phyloP scores from a whole-genome alignment of 2,888 invertebrate species.

The Nasonia oneida region DNA sequence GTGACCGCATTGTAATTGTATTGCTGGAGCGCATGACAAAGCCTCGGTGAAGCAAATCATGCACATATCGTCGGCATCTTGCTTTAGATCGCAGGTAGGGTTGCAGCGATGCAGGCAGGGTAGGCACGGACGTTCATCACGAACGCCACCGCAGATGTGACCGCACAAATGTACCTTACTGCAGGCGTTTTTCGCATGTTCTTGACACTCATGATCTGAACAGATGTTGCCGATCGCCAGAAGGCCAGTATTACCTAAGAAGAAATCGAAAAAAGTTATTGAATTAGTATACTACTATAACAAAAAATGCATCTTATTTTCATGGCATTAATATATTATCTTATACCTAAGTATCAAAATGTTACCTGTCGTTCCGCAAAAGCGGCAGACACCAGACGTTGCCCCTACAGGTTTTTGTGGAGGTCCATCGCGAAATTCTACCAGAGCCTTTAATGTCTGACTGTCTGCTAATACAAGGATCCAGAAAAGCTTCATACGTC shows the following conservation, averaged over 20 bases:
- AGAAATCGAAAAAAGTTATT: neutral
- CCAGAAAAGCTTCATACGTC: conserved; percentile 97
- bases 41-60: conserved; percentile 99
- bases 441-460: conserved; percentile 92
- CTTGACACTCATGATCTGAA: conserved; percentile 94
- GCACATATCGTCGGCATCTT: conserved; percentile 99
- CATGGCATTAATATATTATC: too few relatives aligned
- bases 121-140: conserved; percentile 90
- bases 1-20: conserved; percentile 95
- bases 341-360: neutral
- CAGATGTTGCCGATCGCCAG: conserved; percentile 96
- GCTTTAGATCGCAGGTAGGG: conserved; percentile 83
- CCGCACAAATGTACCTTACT: conserved; percentile 91
- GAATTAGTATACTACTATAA: neutral
- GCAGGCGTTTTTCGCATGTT: conserved; percentile 91
- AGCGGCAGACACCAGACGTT: conserved; percentile 89
- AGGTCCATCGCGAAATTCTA: conserved; percentile 92
- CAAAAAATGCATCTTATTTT: neutral
- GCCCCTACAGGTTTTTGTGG: conserved; percentile 79
- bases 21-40: conserved; percentile 95
- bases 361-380: conserved; percentile 89
- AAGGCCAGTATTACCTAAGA: conserved; percentile 84
- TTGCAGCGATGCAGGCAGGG: conserved; percentile 94
- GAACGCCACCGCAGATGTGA: conserved; percentile 96
- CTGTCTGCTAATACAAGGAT: conserved; percentile 95